Evolutionary conservation across 2,113 vertebrate species (phyloP).

Genomic region (Leptodactylus fuscus): DNA sequence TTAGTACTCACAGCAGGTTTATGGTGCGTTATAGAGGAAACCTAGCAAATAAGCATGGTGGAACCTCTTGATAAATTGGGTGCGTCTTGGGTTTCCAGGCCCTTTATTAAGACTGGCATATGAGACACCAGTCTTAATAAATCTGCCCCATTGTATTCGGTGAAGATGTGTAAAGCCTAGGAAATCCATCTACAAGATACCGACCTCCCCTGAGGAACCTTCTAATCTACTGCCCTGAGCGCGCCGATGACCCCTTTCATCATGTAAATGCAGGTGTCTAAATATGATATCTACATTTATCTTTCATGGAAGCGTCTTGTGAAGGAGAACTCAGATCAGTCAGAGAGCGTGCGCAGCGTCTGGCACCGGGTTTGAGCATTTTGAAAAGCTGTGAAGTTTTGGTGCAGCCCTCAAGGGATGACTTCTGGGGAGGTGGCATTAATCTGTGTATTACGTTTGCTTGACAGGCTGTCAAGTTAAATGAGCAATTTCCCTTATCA

Average conservation of each 20-base stretch:
- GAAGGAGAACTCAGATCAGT: not conserved
- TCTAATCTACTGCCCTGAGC: not conserved
- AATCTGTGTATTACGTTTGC: slow-evolving; percentile 49
- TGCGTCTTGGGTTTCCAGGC: too few species aligned
- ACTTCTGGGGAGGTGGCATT: slow-evolving; percentile 50
- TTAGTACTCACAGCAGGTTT: too few species aligned
- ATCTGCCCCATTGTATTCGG: too few species aligned
- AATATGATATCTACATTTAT: slow-evolving; percentile 4
- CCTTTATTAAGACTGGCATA: too few species aligned
- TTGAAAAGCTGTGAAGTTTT: slow-evolving; percentile 42
- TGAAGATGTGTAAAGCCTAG: too few species aligned
- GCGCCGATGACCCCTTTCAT: not conserved
- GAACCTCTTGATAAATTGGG: too few species aligned
- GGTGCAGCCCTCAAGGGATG: slow-evolving; percentile 35
- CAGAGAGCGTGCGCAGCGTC: not conserved
- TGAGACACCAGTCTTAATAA: too few species aligned
- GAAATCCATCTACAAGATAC: too few species aligned
- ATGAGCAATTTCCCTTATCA: slow-evolving; percentile 59
- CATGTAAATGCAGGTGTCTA: not conserved
- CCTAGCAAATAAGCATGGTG: too few species aligned
- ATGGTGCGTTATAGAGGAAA: too few species aligned
- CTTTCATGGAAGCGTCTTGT: slow-evolving; percentile 19
- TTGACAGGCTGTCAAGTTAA: slow-evolving; percentile 55
- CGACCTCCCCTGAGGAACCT: not conserved
- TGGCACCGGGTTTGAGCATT: slow-evolving; percentile 2